phyloP scores from a whole-genome alignment of 1,140 invertebrate species.

The Drosophila repletoides region DNA sequence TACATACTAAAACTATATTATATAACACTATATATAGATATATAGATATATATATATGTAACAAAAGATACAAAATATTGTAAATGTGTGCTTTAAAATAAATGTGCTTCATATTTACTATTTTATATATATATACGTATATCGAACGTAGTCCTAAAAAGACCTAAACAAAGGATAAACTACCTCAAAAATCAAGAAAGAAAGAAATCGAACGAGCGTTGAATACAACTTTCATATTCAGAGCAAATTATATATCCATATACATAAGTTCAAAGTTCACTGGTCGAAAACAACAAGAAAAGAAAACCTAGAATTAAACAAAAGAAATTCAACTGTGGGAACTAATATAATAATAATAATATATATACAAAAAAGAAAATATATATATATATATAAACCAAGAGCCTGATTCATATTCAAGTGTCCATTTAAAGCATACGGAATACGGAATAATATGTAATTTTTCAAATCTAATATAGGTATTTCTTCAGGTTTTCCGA shows the following conservation, averaged over 20 bases:
- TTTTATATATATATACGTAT: constrained; percentile 31
- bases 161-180: constrained; percentile 60
- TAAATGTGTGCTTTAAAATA: constrained; percentile 80
- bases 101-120: constrained; percentile 74
- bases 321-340: constrained; percentile 28
- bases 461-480: constrained; percentile 48
- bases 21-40: too few species aligned
- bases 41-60: constrained; percentile 3
- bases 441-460: constrained; percentile 60
- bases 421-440: constrained; percentile 72
- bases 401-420: constrained; percentile 68
- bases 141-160: constrained; percentile 35
- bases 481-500: constrained; percentile 31
- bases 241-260: constrained; percentile 48
- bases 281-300: not conserved
- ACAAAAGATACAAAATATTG: constrained; percentile 62
- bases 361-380: constrained; percentile 7
- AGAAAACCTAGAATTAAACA: constrained; percentile 22
- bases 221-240: constrained; percentile 66
- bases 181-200: too few species aligned
- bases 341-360: constrained; percentile 10
- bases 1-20: constrained; percentile 34
- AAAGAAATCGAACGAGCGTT: too few species aligned
- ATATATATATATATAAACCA: constrained; percentile 37
- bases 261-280: constrained; percentile 24